phyloP scores from a whole-genome alignment of 2,888 invertebrate species.

The Slavum lentiscoides region DNA sequence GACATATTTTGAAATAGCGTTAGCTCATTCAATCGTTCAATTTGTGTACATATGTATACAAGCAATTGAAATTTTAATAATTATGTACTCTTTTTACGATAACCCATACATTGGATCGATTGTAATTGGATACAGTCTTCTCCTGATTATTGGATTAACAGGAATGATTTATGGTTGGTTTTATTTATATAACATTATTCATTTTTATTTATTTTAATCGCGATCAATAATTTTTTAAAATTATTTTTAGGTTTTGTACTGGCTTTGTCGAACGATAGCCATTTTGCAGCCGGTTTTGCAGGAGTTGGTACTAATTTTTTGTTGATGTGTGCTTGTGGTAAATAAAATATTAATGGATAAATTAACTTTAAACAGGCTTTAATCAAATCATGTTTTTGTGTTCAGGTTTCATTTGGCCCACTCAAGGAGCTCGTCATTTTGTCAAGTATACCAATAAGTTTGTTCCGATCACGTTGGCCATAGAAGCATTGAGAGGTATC shows the following conservation, averaged over 20 bases:
- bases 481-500: conserved; percentile 51
- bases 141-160: conserved; percentile 49
- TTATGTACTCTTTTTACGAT: conserved; percentile 57
- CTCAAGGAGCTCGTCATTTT: conserved; percentile 51
- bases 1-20: conserved; percentile 57
- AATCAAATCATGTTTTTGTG: not conserved
- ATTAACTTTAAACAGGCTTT: not conserved
- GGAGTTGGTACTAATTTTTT: conserved; percentile 54
- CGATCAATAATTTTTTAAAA: not conserved
- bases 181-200: not conserved
- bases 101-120: conserved; percentile 57
- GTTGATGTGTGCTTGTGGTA: conserved; percentile 54
- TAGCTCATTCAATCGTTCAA: conserved; percentile 57
- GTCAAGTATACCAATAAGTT: conserved; percentile 45
- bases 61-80: conserved; percentile 56
- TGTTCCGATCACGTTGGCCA: conserved; percentile 53
- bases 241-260: conserved; percentile 25
- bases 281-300: conserved; percentile 54
- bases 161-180: conserved; percentile 53
- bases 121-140: conserved; percentile 39
- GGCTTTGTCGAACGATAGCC: conserved; percentile 54
- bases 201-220: not conserved
- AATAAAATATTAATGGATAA: conserved; percentile 2
- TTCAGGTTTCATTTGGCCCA: conserved; percentile 54
- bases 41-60: conserved; percentile 57